Evolutionary conservation across 2,888 invertebrate genomes (phyloP).

Genomic region (Odontomyia ornata): DNA sequence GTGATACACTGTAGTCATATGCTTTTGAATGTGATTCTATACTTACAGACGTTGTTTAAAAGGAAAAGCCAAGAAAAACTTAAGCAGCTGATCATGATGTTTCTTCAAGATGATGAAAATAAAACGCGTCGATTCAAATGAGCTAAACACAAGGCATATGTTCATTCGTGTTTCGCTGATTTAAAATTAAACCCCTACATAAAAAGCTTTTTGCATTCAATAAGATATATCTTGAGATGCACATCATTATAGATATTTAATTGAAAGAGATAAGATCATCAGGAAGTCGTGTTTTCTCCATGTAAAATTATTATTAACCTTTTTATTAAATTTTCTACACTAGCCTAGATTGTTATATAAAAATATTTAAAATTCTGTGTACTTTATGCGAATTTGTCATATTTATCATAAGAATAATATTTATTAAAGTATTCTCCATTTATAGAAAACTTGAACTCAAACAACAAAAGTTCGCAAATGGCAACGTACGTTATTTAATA

Average conservation of each 20-base stretch:
- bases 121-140: background rate
- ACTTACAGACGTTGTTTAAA: background rate
- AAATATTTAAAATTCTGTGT: no score
- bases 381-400: no score
- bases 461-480: no score
- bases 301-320: no score
- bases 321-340: no score
- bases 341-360: no score
- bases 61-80: background rate
- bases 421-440: no score
- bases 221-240: no score
- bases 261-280: background rate
- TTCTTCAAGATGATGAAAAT: slow-evolving; percentile 14
- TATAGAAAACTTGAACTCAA: no score
- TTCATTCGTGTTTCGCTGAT: background rate
- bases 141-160: background rate
- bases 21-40: background rate
- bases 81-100: slow-evolving; percentile 20
- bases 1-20: background rate
- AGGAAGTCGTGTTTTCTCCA: no score
- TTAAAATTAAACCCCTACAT: background rate
- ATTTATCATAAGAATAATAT: no score
- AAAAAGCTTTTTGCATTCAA: background rate
- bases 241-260: background rate
- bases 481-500: no score